Evolutionary conservation across 2,113 vertebrate species (phyloP).

Genomic region (Speoplatyrhinus poulsoni): DNA sequence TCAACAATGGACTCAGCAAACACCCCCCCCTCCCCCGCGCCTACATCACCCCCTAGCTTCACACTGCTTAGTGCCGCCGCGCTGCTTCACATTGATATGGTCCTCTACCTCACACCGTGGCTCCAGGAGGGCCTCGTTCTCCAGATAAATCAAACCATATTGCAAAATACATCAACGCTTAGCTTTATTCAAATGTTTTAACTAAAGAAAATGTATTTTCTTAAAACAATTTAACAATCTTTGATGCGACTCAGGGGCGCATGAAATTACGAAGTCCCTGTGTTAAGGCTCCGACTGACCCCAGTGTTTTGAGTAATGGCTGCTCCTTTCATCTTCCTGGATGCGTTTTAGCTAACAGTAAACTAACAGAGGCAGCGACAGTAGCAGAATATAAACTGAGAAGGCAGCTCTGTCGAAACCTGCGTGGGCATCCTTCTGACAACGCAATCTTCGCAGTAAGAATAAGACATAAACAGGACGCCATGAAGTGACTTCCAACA

Average conservation of each 20-base stretch:
- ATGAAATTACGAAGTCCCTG: neutral
- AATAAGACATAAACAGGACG: conserved; percentile 9
- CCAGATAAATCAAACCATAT: neutral
- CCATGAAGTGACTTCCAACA: too few relatives aligned
- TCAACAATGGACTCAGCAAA: too few relatives aligned
- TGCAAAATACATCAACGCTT: too few relatives aligned
- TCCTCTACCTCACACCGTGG: neutral
- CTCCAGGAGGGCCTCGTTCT: neutral
- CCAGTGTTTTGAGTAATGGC: neutral
- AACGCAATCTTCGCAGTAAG: neutral
- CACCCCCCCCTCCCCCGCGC: too few relatives aligned
- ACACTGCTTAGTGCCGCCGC: neutral
- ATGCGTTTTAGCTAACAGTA: neutral
- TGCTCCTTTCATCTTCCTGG: neutral
- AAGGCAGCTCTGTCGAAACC: neutral
- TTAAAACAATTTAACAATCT: neutral
- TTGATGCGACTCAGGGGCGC: neutral
- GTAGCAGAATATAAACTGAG: neutral
- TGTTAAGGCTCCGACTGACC: neutral
- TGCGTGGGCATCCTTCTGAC: too few relatives aligned
- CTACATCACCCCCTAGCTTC: neutral
- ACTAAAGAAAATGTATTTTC: too few relatives aligned
- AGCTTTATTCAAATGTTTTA: too few relatives aligned
- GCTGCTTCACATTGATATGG: neutral
- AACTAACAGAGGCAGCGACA: neutral